A percentile compares a stretch with the other conserved stretches of the same genome.
phyloP scores from a whole-genome alignment of 2,113 vertebrate species.

The Nycticorax nycticorax region DNA sequence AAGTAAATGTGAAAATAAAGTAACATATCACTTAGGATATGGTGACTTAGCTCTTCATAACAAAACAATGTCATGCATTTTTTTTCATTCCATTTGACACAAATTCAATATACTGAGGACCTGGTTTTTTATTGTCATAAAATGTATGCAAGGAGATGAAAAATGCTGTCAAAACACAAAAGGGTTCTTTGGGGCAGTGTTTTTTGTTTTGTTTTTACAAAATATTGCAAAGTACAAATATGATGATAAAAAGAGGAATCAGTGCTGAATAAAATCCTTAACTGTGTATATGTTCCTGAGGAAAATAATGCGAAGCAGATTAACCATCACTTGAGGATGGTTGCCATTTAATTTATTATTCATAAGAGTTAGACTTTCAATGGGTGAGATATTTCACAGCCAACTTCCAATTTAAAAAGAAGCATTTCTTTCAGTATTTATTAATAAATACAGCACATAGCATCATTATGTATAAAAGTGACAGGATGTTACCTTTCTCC shows the following conservation, averaged over 20 bases:
- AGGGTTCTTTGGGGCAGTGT: neutral
- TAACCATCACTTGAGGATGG: neutral
- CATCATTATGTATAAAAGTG: neutral
- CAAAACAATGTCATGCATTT: neutral
- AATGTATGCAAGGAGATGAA: neutral
- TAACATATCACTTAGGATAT: neutral
- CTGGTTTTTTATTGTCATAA: neutral
- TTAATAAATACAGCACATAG: constrained; percentile 18
- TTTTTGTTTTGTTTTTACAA: neutral
- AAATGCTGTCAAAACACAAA: neutral
- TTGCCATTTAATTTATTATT: neutral
- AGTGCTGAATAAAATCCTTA: neutral
- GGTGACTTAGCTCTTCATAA: neutral
- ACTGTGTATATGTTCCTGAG: neutral
- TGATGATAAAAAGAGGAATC: neutral
- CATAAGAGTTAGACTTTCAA: neutral
- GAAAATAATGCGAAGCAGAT: neutral
- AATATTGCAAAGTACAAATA: neutral
- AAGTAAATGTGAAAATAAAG: neutral
- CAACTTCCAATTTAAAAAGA: constrained; percentile 5
- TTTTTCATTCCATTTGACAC: neutral
- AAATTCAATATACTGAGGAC: neutral
- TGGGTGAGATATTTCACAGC: neutral
- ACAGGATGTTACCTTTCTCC: neutral
- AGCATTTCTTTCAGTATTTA: neutral